Conservation (phyloP, 2,113 vertebrate species). For the Labrus mixtus region DNA sequence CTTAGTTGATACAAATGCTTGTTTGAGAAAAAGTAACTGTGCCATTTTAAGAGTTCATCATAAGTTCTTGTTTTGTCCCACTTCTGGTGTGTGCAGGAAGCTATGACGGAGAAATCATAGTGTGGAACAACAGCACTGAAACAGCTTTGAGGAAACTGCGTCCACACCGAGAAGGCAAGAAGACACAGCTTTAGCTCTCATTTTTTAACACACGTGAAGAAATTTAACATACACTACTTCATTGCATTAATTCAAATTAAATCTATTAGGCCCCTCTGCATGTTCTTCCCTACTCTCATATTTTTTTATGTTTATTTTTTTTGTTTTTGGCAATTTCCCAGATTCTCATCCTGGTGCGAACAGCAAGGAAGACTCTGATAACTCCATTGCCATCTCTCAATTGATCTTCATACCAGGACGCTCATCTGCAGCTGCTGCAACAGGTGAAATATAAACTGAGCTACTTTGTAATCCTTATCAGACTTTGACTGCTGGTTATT, state of each 20-base stretch:
- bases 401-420: constrained; percentile 83
- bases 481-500: neutral
- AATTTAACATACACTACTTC: neutral
- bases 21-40: constrained; percentile 1
- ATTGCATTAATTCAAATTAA: neutral
- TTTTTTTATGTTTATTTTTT: neutral
- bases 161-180: constrained; percentile 45
- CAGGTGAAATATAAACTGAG: constrained; percentile 73
- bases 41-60: neutral
- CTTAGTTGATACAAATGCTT: neutral
- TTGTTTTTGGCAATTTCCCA: neutral
- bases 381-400: constrained; percentile 70
- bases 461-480: neutral
- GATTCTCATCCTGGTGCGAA: constrained; percentile 28
- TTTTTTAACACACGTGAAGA: constrained; percentile 36
- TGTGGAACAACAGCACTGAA: constrained; percentile 86
- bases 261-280: neutral
- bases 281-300: neutral
- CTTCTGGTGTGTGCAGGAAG: constrained; percentile 72
- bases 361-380: constrained; percentile 54
- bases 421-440: constrained; percentile 52
- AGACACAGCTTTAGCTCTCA: constrained; percentile 52
- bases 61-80: neutral
- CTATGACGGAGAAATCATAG: constrained; percentile 82
- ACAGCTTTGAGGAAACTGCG: constrained; percentile 78